These are phyloP conservation scores for Amphiura filiformis DNA, from an alignment of 35 echinoderm and acorn worm genomes.

Conservation along the genomic window DNA sequence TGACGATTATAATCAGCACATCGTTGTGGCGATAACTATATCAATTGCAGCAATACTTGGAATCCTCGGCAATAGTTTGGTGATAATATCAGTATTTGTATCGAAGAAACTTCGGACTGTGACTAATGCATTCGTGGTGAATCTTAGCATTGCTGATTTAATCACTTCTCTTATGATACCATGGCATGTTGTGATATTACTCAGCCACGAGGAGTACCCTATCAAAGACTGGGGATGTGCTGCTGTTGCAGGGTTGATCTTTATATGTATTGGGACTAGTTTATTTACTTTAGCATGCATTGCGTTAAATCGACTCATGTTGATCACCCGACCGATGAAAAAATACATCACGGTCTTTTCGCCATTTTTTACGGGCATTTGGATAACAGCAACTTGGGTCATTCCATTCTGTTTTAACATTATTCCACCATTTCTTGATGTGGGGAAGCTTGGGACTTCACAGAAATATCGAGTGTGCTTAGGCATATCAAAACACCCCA, in stretches of 20 bases:
- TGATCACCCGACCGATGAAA: not conserved
- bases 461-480: slow-evolving; percentile 68
- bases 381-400: slow-evolving; percentile 13
- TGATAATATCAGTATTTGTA: not conserved
- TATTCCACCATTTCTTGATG: not conserved
- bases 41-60: not conserved
- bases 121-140: no score
- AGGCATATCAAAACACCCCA: slow-evolving; percentile 48
- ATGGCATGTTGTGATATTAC: not conserved
- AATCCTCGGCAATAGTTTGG: slow-evolving; percentile 11
- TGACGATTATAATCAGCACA: no score
- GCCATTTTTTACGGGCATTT: not conserved
- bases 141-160: slow-evolving; percentile 33
- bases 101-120: slow-evolving; percentile 45
- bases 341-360: not conserved
- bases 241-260: not conserved
- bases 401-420: slow-evolving; percentile 27
- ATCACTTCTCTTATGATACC: slow-evolving; percentile 29
- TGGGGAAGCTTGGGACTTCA: slow-evolving; percentile 20
- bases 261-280: slow-evolving; percentile 20
- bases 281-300: slow-evolving; percentile 10
- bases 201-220: no score
- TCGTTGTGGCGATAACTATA: not conserved
- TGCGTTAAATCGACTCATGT: not conserved
- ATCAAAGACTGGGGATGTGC: not conserved